Percentiles rank a stretch among this genome's conserved stretches.
These are phyloP conservation scores for Aphidoletes aphidimyza DNA, from an alignment of 2,888 invertebrate genomes.

Conservation along the genomic window DNA sequence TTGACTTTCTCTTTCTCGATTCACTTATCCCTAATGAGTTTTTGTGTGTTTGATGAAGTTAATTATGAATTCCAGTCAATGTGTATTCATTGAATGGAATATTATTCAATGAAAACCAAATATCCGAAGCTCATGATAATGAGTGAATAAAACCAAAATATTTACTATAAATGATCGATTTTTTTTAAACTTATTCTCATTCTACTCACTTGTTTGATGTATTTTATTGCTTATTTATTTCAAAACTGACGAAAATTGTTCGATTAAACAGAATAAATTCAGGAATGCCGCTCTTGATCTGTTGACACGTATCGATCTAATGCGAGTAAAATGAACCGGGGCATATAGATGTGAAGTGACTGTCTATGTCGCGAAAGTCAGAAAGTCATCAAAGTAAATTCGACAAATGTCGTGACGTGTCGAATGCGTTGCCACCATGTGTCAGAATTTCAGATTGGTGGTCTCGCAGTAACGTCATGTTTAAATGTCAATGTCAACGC, in stretches of 20 bases:
- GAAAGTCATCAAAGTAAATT: constrained; percentile 24
- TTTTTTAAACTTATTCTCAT: too few species aligned
- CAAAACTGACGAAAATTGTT: not conserved
- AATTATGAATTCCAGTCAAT: too few species aligned
- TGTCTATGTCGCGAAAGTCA: constrained; percentile 22
- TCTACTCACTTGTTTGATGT: not conserved
- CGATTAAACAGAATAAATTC: not conserved
- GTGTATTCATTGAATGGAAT: too few species aligned
- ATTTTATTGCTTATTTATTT: not conserved
- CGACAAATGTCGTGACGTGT: constrained; percentile 53
- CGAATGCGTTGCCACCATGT: constrained; percentile 53
- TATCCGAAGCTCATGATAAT: too few species aligned
- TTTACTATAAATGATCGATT: too few species aligned
- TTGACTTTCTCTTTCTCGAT: too few species aligned
- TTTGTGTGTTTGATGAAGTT: too few species aligned
- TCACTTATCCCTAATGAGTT: too few species aligned
- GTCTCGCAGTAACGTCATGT: not conserved
- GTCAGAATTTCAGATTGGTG: constrained; percentile 37
- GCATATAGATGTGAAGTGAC: not conserved
- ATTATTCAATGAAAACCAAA: too few species aligned
- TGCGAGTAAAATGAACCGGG: not conserved
- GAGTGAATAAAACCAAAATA: too few species aligned
- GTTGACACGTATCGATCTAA: constrained; percentile 54
- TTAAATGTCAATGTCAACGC: not conserved
- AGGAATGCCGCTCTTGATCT: not conserved